These are phyloP conservation scores for Pterobdella sp. DNA, from an alignment of 2,888 invertebrate species.

Conservation along the genomic window DNA sequence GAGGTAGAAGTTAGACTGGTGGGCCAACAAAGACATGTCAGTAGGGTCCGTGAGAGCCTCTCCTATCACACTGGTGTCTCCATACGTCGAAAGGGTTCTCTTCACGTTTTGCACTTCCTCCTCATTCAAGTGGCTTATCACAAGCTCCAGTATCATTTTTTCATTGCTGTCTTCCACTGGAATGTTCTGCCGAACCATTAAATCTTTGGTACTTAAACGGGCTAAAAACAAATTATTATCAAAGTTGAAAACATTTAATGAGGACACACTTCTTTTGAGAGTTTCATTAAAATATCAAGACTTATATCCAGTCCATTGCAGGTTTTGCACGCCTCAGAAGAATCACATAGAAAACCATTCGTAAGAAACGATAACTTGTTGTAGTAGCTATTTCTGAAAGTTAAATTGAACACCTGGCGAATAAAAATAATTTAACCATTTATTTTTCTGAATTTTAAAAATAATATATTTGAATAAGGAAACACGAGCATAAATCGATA, in stretches of 20 bases:
- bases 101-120: background rate
- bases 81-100: background rate
- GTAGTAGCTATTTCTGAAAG: conserved; percentile 20
- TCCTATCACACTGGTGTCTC: conserved; percentile 11
- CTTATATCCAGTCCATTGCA: conserved; percentile 38
- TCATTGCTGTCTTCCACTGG: background rate
- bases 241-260: background rate
- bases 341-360: conserved; percentile 24
- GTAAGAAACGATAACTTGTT: conserved; percentile 18
- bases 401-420: conserved; percentile 31
- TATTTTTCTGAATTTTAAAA: conserved; percentile 3
- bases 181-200: background rate
- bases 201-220: background rate
- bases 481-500: background rate
- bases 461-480: background rate
- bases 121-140: conserved; percentile 19
- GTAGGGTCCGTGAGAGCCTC: background rate
- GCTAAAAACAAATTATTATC: background rate
- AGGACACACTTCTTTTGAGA: conserved; percentile 22
- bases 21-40: background rate
- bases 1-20: conserved; percentile 20
- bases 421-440: conserved; percentile 5
- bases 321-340: conserved; percentile 23
- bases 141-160: background rate
- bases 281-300: conserved; percentile 33